A percentile compares a stretch with the other conserved stretches of the same genome.
Evolutionary conservation across 2,888 invertebrate species (phyloP).

Genomic region (Falcaria lacertinaria): DNA sequence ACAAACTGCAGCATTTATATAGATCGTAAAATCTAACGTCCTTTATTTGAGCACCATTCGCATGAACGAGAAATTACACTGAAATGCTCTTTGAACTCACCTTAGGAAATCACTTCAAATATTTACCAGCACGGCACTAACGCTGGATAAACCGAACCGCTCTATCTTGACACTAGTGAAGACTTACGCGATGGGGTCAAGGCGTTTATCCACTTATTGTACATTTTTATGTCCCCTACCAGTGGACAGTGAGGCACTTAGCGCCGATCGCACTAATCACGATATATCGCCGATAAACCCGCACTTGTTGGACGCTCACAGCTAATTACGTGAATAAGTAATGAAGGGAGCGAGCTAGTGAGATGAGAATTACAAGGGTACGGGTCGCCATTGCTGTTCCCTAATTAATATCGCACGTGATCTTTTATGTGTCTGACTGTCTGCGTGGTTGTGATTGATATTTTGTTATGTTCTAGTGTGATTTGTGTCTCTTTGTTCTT

Average conservation of each 20-base stretch:
- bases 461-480: conserved; percentile 6
- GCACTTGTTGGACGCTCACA: conserved; percentile 54
- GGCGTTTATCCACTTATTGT: conserved; percentile 44
- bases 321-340: conserved; percentile 73
- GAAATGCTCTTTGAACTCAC: not conserved
- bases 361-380: conserved; percentile 23
- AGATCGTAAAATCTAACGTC: too few relatives aligned
- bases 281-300: conserved; percentile 63
- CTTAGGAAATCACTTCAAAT: conserved; percentile 22
- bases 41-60: too few relatives aligned
- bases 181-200: conserved; percentile 51
- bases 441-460: conserved; percentile 16
- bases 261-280: conserved; percentile 64
- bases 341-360: conserved; percentile 42
- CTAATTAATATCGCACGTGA: conserved; percentile 51
- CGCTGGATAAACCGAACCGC: conserved; percentile 24
- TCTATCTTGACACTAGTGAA: conserved; percentile 64
- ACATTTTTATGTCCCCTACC: conserved; percentile 35
- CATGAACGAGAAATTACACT: too few relatives aligned
- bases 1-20: too few relatives aligned
- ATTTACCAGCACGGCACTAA: conserved; percentile 14
- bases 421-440: conserved; percentile 24
- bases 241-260: conserved; percentile 49
- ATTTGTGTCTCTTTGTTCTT: not conserved
- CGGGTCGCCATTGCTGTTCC: conserved; percentile 15